These are phyloP conservation scores for Ladona fulva DNA, from an alignment of 1,140 invertebrate genomes.

Conservation along the genomic window DNA sequence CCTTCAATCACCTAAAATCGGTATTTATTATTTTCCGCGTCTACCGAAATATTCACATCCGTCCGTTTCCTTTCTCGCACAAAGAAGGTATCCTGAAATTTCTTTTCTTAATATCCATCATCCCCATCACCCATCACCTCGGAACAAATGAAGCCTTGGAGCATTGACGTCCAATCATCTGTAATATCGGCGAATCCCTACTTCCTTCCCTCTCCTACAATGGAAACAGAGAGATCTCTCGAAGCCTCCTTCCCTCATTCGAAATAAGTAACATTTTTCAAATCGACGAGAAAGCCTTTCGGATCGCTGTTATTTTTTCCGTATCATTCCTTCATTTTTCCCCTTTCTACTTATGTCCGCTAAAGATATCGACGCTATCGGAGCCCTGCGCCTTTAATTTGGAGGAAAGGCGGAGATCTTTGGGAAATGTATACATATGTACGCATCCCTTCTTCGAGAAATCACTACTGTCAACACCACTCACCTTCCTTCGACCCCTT, in stretches of 20 bases:
- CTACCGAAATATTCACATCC: no score
- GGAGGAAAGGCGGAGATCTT: neutral
- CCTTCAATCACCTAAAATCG: no score
- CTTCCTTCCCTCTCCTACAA: neutral
- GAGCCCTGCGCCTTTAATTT: neutral
- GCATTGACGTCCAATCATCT: constrained; percentile 4
- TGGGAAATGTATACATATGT: neutral
- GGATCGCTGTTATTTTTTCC: neutral
- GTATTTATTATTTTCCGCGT: no score
- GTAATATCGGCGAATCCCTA: constrained; percentile 1
- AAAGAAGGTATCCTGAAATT: neutral
- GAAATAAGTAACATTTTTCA: constrained; percentile 10
- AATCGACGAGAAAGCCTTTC: constrained; percentile 8
- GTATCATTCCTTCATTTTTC: neutral
- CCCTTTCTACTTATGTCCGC: neutral
- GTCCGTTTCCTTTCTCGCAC: no score
- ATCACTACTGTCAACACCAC: neutral
- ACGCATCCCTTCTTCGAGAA: neutral
- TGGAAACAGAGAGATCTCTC: neutral
- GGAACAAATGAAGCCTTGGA: neutral
- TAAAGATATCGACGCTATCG: neutral
- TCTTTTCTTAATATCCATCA: neutral
- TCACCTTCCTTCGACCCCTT: neutral
- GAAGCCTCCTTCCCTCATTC: neutral
- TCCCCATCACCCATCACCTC: neutral